Base-by-base conservation (phyloP, 1,140 invertebrate species). In the Parasteatoda tepidariorum region DNA sequence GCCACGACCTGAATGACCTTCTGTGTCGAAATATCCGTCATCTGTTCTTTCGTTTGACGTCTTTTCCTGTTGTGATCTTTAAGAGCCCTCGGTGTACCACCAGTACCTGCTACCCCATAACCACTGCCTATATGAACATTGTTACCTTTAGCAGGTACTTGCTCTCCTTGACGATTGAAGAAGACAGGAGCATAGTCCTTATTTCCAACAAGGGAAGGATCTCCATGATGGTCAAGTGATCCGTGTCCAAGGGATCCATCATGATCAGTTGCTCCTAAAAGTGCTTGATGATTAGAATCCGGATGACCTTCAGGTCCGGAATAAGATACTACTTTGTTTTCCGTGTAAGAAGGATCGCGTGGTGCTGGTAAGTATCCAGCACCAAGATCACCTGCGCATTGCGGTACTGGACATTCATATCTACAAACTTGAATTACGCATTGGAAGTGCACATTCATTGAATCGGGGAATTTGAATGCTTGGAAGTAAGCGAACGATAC, bases 391-490 rank as follows among this genome's bases (percentile, higher is more conserved):
- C 85, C 83, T 38, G 70, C 68, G 41, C 87, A 87, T 59, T 79
- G 83, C 0, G 87, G 95, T 86, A 97, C 95, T 0, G 96, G 96
- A 87, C 96, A 97, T 87, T 97, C 95, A 89, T 96, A 95, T 81
- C 96, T 92, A 86, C 96, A 98, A 2, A 97, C 96, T 91, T 98
- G 96, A 86, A 98, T 97, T 2, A 97, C 95, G 88, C 96, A 97
- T 89, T 98, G 96, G 93, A 98, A 98, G 91, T 97, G 96, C 2
- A 98, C 96, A 87, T 97, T 97, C 96, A 97, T 97, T 13, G 95
- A 97, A 88, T 98, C 96, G 0, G 96, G 96, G 93, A 98, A 98
- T 89, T 98, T 97, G 90, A 97, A 98, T 0, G 96, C 96, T 90
- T 96, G 95, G 92, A 97, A 97, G 88, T 97, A 95, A 0, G 96